Conservation (phyloP, 2,888 invertebrate species). For the Apeira syringaria region DNA sequence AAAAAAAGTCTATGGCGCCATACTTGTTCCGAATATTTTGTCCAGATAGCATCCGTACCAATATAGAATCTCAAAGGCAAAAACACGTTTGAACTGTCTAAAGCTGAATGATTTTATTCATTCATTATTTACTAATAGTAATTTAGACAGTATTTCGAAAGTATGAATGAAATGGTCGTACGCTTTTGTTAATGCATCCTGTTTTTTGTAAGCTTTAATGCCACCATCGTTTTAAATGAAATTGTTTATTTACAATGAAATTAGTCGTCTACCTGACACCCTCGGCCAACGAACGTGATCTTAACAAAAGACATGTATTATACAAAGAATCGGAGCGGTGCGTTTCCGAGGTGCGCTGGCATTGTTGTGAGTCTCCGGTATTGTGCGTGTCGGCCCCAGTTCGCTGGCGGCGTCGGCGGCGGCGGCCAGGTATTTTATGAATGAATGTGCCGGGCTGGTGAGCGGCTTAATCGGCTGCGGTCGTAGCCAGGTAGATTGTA, state of each 20-base stretch:
- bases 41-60: too few relatives aligned
- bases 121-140: slow-evolving; percentile 6
- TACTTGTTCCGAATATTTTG: slow-evolving; percentile 8
- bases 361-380: slow-evolving; percentile 22
- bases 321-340: slow-evolving; percentile 63
- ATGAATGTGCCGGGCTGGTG: slow-evolving; percentile 78
- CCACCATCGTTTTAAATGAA: slow-evolving; percentile 55
- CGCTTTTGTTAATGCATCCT: slow-evolving; percentile 65
- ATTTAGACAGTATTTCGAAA: slow-evolving; percentile 27
- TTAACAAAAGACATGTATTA: slow-evolving; percentile 63
- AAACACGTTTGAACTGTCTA: slow-evolving; percentile 2
- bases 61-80: slow-evolving; percentile 6
- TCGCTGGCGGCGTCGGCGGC: slow-evolving; percentile 23
- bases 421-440: slow-evolving; percentile 77
- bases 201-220: slow-evolving; percentile 61
- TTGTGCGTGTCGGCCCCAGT: slow-evolving; percentile 32
- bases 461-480: slow-evolving; percentile 67
- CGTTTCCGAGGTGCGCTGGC: slow-evolving; percentile 53
- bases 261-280: slow-evolving; percentile 72
- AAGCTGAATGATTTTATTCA: slow-evolving; percentile 13
- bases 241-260: slow-evolving; percentile 57
- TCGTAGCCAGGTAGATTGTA: slow-evolving; percentile 79
- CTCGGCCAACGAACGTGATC: slow-evolving; percentile 55
- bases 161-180: slow-evolving; percentile 57
- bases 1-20: neutral